These are phyloP conservation scores for Acanthisitta chloris DNA, from an alignment of 2,113 vertebrate genomes.

Conservation along the genomic window DNA sequence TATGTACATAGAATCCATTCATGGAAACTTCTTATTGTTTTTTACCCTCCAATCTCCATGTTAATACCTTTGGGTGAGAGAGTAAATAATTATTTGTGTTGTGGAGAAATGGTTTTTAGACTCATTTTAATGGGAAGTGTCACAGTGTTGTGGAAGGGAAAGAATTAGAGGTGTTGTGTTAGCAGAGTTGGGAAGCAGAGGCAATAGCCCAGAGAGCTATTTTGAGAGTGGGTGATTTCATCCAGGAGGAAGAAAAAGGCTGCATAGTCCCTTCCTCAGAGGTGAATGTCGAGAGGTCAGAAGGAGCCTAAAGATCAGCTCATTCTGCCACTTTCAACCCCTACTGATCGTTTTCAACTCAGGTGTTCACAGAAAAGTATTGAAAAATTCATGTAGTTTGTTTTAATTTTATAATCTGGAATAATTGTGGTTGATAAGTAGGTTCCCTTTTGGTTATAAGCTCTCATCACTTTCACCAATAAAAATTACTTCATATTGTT, in stretches of 20 bases:
- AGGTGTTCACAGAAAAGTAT: conserved; percentile 3
- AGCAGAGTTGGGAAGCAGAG: conserved; percentile 9
- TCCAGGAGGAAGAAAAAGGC: not conserved
- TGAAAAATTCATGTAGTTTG: conserved; percentile 36
- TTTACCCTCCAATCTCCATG: conserved; percentile 26
- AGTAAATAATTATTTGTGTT: conserved; percentile 59
- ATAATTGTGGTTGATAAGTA: conserved; percentile 49
- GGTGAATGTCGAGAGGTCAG: not conserved
- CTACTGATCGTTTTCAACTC: conserved; percentile 9
- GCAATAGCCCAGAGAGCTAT: not conserved
- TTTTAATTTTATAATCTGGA: conserved; percentile 64
- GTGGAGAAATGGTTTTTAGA: conserved; percentile 17
- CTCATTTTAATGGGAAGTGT: conserved; percentile 51
- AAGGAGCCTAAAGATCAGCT: not conserved
- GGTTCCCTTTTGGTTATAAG: conserved; percentile 52
- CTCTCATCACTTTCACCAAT: conserved; percentile 61
- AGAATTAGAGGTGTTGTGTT: conserved; percentile 40
- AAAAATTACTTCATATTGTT: conserved; percentile 68
- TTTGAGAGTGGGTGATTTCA: not conserved
- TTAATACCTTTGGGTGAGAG: conserved; percentile 45
- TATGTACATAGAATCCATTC: not conserved
- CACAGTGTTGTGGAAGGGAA: conserved; percentile 18
- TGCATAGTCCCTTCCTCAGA: not conserved
- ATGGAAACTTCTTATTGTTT: not conserved
- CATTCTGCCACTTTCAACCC: not conserved